Conservation (phyloP, 2,888 invertebrate species). For the Temnothorax rugatulus region DNA sequence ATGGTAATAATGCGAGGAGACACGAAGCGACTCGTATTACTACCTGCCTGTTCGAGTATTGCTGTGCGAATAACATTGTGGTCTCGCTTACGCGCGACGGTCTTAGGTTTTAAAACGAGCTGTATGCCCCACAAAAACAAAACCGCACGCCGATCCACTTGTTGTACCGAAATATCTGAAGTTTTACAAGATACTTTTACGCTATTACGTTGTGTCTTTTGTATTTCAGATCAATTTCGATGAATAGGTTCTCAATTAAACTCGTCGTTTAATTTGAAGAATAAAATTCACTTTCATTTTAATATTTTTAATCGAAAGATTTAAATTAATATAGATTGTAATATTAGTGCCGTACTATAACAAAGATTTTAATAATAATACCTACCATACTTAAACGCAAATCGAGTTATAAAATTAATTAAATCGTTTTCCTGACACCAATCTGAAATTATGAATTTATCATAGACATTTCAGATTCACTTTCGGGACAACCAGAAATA, state of each 20-base stretch:
- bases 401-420: not conserved
- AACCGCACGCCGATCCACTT: not conserved
- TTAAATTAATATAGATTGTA: not conserved
- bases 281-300: conserved; percentile 16
- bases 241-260: not conserved
- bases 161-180: not conserved
- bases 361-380: not conserved
- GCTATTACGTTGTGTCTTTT: not conserved
- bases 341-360: not conserved
- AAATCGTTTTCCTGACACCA: not conserved
- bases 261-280: not conserved
- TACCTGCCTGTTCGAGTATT: not conserved
- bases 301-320: not conserved
- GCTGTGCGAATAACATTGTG: not conserved
- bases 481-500: not conserved
- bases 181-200: not conserved
- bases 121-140: not conserved
- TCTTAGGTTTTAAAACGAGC: not conserved
- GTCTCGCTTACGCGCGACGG: not conserved
- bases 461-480: not conserved
- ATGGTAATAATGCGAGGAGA: not conserved
- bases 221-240: not conserved
- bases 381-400: not conserved
- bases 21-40: not conserved
- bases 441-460: not conserved